Conservation (phyloP, 2,797 vertebrate genomes). For the Sphaeramia orbicularis region DNA sequence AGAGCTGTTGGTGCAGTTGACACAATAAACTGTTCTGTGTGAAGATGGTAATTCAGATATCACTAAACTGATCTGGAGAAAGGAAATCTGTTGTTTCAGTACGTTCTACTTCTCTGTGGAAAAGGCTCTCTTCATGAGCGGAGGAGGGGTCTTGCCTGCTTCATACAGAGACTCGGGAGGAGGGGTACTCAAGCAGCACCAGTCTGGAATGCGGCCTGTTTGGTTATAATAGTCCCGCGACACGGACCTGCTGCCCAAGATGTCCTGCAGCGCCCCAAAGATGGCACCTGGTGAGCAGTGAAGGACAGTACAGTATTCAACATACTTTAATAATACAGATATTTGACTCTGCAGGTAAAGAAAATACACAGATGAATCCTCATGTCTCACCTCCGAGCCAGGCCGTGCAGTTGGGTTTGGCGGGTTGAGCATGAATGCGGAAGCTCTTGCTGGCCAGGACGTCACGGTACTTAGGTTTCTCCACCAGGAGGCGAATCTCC, state of each 20-base stretch:
- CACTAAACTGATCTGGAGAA: constrained; percentile 10
- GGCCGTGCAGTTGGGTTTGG: constrained; percentile 96
- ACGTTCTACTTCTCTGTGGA: constrained; percentile 93
- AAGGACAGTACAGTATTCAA: too few relatives aligned
- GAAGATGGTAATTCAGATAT: constrained; percentile 33
- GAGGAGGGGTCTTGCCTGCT: constrained; percentile 91
- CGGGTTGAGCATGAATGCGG: constrained; percentile 93
- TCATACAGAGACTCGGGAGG: constrained; percentile 94
- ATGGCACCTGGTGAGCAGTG: constrained; percentile 87
- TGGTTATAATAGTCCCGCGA: constrained; percentile 98
- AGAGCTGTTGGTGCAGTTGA: constrained; percentile 10
- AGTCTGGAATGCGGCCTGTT: constrained; percentile 95
- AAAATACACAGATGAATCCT: constrained; percentile 3
- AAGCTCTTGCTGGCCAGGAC: constrained; percentile 92
- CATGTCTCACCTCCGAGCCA: constrained; percentile 95
- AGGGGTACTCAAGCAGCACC: constrained; percentile 95
- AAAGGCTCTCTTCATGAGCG: constrained; percentile 96
- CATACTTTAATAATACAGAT: not conserved
- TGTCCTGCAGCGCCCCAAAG: constrained; percentile 97
- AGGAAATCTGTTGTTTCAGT: not conserved
- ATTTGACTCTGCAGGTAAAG: not conserved
- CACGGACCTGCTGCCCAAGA: constrained; percentile 95
- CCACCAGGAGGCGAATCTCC: constrained; percentile 93
- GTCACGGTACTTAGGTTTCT: constrained; percentile 93
- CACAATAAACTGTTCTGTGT: constrained; percentile 4